A percentile compares a stretch with the other conserved stretches of the same genome.
Conservation (phyloP, 2,797 vertebrate genomes). For the Pangasius krempfi region DNA sequence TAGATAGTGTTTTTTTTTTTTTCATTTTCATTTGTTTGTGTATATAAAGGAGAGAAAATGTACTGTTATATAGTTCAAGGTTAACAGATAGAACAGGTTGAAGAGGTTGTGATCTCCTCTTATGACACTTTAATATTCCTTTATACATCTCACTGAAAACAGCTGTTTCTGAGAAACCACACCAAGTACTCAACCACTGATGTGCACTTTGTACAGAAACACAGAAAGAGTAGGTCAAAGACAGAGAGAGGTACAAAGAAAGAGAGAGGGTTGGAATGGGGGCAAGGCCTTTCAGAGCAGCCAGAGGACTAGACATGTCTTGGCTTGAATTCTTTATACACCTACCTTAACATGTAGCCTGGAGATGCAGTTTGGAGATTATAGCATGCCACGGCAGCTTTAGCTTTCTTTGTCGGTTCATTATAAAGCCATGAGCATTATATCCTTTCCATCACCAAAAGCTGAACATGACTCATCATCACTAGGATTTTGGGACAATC, state of each 20-base stretch:
- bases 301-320: constrained; percentile 60
- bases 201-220: constrained; percentile 25
- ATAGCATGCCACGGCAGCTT: constrained; percentile 28
- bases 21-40: neutral
- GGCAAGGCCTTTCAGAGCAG: neutral
- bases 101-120: constrained; percentile 33
- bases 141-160: constrained; percentile 5
- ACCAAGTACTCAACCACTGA: constrained; percentile 37
- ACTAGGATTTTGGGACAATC: neutral
- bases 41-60: neutral
- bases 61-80: neutral
- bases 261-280: neutral
- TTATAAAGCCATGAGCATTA: constrained; percentile 18
- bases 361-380: constrained; percentile 58
- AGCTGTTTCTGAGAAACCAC: constrained; percentile 33
- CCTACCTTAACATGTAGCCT: constrained; percentile 63
- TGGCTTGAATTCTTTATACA: constrained; percentile 51
- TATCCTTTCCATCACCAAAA: constrained; percentile 7
- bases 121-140: constrained; percentile 16
- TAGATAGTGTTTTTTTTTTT: neutral
- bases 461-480: constrained; percentile 27
- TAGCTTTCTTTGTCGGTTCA: constrained; percentile 22
- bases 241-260: constrained; percentile 4
- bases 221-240: constrained; percentile 36
- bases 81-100: neutral